Evolutionary conservation across 2,888 invertebrate species (phyloP).

Genomic region (Campopleginae sp.): DNA sequence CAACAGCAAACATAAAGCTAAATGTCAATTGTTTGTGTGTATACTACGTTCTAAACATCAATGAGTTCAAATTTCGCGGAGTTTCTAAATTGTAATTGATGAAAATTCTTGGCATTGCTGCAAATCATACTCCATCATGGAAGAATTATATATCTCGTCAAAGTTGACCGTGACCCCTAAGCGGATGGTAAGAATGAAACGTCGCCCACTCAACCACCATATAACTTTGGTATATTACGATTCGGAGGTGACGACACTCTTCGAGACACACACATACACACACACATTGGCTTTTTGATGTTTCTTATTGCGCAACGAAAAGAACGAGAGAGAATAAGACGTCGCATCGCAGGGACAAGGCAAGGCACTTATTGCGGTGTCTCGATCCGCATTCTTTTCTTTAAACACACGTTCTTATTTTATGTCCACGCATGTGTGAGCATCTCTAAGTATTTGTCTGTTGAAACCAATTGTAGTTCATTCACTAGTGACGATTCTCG

Average conservation of each 20-base stretch:
- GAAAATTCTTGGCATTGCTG: constrained; percentile 23
- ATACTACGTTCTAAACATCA: not conserved
- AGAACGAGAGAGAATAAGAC: constrained; percentile 31
- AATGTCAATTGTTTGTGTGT: not conserved
- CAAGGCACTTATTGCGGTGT: constrained; percentile 35
- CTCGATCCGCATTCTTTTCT: constrained; percentile 43
- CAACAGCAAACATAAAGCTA: not conserved
- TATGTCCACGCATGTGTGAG: not conserved
- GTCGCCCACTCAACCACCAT: constrained; percentile 79
- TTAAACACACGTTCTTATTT: not conserved
- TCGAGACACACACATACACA: not conserved
- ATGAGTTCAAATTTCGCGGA: not conserved
- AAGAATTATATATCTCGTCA: constrained; percentile 67
- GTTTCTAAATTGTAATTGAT: constrained; percentile 5
- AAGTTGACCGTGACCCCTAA: constrained; percentile 78
- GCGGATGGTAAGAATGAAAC: constrained; percentile 59
- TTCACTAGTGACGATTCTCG: constrained; percentile 50
- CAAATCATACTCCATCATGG: constrained; percentile 66
- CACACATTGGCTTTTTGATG: constrained; percentile 49
- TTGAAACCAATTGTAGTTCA: constrained; percentile 57
- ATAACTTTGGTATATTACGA: constrained; percentile 44
- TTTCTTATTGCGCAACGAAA: constrained; percentile 66
- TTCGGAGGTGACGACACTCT: constrained; percentile 15
- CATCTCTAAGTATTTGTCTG: not conserved
- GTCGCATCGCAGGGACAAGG: constrained; percentile 36